A percentile compares a stretch with the other conserved stretches of the same genome.
Evolutionary conservation across 1,140 invertebrate species (phyloP).

Genomic region (Trachymyrmex cornetzi): DNA sequence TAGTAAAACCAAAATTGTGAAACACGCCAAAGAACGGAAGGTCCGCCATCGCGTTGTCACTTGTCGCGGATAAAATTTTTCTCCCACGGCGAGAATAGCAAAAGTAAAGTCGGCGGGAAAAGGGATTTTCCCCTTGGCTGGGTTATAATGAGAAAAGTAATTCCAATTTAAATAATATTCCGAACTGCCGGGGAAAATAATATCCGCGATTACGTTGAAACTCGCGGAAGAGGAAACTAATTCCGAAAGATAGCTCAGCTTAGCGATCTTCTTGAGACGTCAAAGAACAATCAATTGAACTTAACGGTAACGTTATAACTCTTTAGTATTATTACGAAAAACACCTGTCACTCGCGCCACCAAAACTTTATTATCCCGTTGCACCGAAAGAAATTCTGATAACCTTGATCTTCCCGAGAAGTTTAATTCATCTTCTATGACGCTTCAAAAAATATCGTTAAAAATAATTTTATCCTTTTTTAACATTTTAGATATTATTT

Average conservation of each 20-base stretch:
- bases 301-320: constrained; percentile 43
- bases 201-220: constrained; percentile 77
- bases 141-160: constrained; percentile 87
- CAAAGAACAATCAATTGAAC: constrained; percentile 69
- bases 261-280: constrained; percentile 67
- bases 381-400: background rate
- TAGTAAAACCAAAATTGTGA: background rate
- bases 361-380: constrained; percentile 43
- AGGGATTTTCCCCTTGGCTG: constrained; percentile 85
- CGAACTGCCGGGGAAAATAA: constrained; percentile 83
- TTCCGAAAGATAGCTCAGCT: constrained; percentile 69
- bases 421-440: constrained; percentile 28
- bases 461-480: background rate
- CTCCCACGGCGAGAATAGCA: constrained; percentile 71
- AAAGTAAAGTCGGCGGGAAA: constrained; percentile 81
- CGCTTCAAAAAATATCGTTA: background rate
- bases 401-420: background rate
- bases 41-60: constrained; percentile 62
- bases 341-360: constrained; percentile 46
- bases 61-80: constrained; percentile 71
- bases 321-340: constrained; percentile 53
- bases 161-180: constrained; percentile 87
- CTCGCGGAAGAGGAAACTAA: constrained; percentile 70
- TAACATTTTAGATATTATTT: background rate
- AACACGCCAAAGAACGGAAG: background rate